Evolutionary conservation across 1,140 invertebrate species (phyloP).

Genomic region (Tetragonula clypearis): DNA sequence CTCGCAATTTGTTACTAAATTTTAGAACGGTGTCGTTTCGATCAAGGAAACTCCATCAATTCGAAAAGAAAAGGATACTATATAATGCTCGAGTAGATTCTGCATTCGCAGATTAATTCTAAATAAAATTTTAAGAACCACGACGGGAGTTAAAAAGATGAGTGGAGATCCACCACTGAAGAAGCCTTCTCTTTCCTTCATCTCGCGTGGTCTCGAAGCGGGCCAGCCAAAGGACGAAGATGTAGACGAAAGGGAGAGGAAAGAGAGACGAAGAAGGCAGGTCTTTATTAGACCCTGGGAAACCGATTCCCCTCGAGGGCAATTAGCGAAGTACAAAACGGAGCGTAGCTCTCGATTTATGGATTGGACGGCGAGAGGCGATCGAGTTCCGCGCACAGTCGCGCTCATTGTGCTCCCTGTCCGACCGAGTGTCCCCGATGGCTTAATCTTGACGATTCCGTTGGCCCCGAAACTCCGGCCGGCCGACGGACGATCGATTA

Average conservation of each 20-base stretch:
- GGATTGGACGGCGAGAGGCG: constrained; percentile 60
- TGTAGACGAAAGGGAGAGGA: no score
- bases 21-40: no score
- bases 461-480: constrained; percentile 4
- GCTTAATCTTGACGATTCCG: constrained; percentile 54
- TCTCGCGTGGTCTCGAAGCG: not conserved
- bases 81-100: no score
- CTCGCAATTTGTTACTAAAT: no score
- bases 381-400: constrained; percentile 48
- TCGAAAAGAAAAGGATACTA: no score
- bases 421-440: constrained; percentile 59
- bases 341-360: constrained; percentile 64
- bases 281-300: constrained; percentile 67
- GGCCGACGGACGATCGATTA: constrained; percentile 33
- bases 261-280: not conserved
- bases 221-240: constrained; percentile 7
- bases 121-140: no score
- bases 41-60: no score
- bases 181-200: not conserved
- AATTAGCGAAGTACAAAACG: constrained; percentile 69
- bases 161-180: no score
- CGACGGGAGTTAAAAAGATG: no score
- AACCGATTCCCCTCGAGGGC: constrained; percentile 68
- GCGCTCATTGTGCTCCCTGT: constrained; percentile 36
- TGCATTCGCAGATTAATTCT: no score